A percentile compares a stretch with the other conserved stretches of the same genome.
Evolutionary conservation across 2,113 vertebrate genomes (phyloP).

Genomic region (Aspidoscelis tigris): DNA sequence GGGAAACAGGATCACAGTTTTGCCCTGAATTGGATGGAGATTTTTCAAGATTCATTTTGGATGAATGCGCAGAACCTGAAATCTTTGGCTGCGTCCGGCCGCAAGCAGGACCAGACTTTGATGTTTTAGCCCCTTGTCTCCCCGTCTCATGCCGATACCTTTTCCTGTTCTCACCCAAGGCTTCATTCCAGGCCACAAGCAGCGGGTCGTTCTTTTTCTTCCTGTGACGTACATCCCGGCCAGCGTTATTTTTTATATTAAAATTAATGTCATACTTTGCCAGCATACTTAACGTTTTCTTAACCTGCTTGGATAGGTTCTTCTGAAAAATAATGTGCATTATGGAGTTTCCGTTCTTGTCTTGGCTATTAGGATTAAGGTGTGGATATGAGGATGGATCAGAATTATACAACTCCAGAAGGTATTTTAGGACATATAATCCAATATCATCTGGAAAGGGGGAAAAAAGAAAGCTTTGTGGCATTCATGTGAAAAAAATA

Average conservation of each 20-base stretch:
- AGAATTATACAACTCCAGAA: conserved; percentile 75
- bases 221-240: conserved; percentile 73
- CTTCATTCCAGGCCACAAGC: conserved; percentile 75
- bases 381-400: conserved; percentile 67
- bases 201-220: conserved; percentile 76
- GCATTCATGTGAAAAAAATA: neutral
- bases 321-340: conserved; percentile 81
- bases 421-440: conserved; percentile 73
- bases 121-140: conserved; percentile 37
- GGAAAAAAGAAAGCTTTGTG: conserved; percentile 28
- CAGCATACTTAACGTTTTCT: conserved; percentile 69
- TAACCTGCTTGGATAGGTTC: conserved; percentile 67
- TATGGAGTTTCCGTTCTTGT: conserved; percentile 77
- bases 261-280: conserved; percentile 79
- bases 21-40: neutral
- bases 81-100: conserved; percentile 59
- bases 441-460: conserved; percentile 73
- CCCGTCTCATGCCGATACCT: conserved; percentile 60
- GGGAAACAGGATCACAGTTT: neutral
- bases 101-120: conserved; percentile 2
- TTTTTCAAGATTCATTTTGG: conserved; percentile 23
- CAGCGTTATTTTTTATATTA: conserved; percentile 78
- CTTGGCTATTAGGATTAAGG: conserved; percentile 78
- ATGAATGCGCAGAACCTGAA: conserved; percentile 1
- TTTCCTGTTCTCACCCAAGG: conserved; percentile 54